These are phyloP conservation scores for Percopsis transmontana DNA, from an alignment of 2,113 vertebrate genomes.

Conservation along the genomic window DNA sequence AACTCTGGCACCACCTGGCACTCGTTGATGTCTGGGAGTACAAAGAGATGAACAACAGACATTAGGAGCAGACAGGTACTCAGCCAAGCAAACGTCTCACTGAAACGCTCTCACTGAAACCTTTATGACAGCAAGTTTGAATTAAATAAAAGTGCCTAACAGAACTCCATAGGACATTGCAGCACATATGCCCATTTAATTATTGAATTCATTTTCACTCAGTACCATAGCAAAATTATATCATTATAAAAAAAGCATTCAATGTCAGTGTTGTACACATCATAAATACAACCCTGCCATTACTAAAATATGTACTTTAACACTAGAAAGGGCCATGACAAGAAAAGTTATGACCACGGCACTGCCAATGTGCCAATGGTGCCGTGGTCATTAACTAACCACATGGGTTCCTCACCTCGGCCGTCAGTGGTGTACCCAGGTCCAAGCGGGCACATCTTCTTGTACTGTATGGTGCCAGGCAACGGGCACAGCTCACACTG, in stretches of 20 bases:
- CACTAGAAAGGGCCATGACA: too few relatives aligned
- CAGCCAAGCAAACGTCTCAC: not conserved
- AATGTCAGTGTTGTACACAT: too few relatives aligned
- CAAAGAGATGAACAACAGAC: not conserved
- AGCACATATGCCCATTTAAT: not conserved
- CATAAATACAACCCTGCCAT: too few relatives aligned
- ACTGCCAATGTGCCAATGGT: too few relatives aligned
- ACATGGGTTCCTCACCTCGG: slow-evolving; percentile 77
- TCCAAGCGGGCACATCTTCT: slow-evolving; percentile 92
- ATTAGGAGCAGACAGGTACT: not conserved
- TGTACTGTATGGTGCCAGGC: slow-evolving; percentile 87
- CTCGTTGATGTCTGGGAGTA: slow-evolving; percentile 88
- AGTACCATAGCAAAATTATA: not conserved
- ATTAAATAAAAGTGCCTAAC: too few relatives aligned
- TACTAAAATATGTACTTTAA: too few relatives aligned
- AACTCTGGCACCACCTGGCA: slow-evolving; percentile 87
- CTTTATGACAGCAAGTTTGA: too few relatives aligned
- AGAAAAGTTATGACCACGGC: too few relatives aligned
- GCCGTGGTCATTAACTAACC: not conserved
- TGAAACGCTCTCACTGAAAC: not conserved
- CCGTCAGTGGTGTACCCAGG: slow-evolving; percentile 89
- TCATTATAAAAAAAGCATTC: not conserved
- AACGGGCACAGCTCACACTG: slow-evolving; percentile 92
- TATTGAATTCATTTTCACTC: not conserved
- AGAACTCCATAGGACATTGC: too few relatives aligned